Base-by-base conservation (phyloP, 2,113 vertebrate genomes). In the Datnioides undecimradiatus region DNA sequence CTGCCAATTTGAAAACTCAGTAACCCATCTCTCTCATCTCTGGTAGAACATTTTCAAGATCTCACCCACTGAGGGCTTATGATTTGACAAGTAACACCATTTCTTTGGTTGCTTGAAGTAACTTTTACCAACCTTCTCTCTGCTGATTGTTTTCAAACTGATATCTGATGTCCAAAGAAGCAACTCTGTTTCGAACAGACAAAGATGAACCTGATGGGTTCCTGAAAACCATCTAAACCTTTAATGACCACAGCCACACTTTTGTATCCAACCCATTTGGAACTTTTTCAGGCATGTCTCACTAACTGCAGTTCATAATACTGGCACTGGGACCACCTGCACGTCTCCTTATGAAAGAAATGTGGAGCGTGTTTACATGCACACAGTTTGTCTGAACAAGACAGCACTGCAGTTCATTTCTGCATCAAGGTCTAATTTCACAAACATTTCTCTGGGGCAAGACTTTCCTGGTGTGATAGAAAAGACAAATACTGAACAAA, bases 311-410 rank as follows among this genome's bases (percentile, higher is more conserved):
- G 31, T 65, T 68, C 8, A 36, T 82, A 87, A 86, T 72, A 92
- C 81, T 87, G 83, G 67, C 73, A 79, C 69, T 19, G 69, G 51
- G 38, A 87, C 34, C 49, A 12, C 78, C 75, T 70, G 60, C 78
- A 73, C 43, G 54, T 63, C 41, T 55, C 38, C 40, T 70, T 71
- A 64, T 25, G 8, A 21, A 54, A 55, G 38, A 73, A 41, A 51
- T 59, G 72, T 64, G 34, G 52, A 27, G 81, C 68, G 79, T 68
- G 79, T 88, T 86, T 76, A 87, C 82, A 85, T 85, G 86, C 82
- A 85, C 76, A 80, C 79, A 17, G n/a, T 33, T 73, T 57, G n/a
- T 79, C 71, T 58, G 69, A 78, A 25, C n/a, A 67, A 76, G 76
- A 25, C n/a, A 67, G 73, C 16, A 60, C 41, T 72, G 21, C 9